These are phyloP conservation scores for Drosophila ambigua DNA, from an alignment of 1,140 invertebrate species.

Conservation along the genomic window DNA sequence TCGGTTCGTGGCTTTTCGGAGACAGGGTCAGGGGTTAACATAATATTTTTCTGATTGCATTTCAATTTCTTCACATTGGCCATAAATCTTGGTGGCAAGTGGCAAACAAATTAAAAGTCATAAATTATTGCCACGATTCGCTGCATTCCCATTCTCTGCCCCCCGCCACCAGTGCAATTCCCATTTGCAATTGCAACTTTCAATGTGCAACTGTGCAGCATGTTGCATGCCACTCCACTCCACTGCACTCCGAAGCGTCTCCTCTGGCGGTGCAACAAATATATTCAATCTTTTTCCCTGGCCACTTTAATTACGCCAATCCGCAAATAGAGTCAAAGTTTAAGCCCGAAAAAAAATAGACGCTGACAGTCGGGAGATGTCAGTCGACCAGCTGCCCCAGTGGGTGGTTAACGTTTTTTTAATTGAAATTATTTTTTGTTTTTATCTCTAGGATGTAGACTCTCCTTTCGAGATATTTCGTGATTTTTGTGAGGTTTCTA, in stretches of 20 bases:
- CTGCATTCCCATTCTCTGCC: slow-evolving; percentile 31
- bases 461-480: background rate
- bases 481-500: too few species aligned
- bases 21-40: slow-evolving; percentile 71
- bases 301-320: slow-evolving; percentile 48
- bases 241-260: background rate
- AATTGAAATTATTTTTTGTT: slow-evolving; percentile 33
- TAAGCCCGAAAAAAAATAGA: slow-evolving; percentile 19
- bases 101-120: slow-evolving; percentile 73
- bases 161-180: background rate
- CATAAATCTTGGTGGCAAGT: slow-evolving; percentile 72
- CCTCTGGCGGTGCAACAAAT: slow-evolving; percentile 1
- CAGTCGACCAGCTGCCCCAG: slow-evolving; percentile 28
- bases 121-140: slow-evolving; percentile 64
- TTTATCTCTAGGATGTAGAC: slow-evolving; percentile 1
- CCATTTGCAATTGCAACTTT: slow-evolving; percentile 33
- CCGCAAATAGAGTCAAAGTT: slow-evolving; percentile 51
- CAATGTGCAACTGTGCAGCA: slow-evolving; percentile 11
- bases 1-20: slow-evolving; percentile 19
- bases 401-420: slow-evolving; percentile 50
- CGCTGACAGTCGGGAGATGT: slow-evolving; percentile 11
- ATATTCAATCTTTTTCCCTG: slow-evolving; percentile 39
- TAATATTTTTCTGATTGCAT: slow-evolving; percentile 79
- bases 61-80: slow-evolving; percentile 71
- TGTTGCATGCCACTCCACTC: too few species aligned